Evolutionary conservation across 30 jellyfish, hydroid and myxozoan species (phyloP).

Genomic region (Aurelia sp.): DNA sequence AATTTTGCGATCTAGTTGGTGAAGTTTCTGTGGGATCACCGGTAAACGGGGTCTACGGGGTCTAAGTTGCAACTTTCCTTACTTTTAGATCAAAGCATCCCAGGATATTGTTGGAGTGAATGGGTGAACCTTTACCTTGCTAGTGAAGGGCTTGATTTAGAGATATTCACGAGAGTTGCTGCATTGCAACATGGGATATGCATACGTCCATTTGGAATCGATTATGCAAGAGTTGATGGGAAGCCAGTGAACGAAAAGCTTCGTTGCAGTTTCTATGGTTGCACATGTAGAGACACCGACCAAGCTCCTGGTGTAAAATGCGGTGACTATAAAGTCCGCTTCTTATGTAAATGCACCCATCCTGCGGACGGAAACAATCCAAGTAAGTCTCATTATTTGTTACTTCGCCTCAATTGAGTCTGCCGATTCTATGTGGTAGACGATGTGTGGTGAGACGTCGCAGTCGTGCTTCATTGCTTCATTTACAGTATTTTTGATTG

Average conservation of each 20-base stretch:
- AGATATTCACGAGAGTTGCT: conserved; percentile 44
- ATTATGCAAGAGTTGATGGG: conserved; percentile 66
- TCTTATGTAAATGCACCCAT: conserved; percentile 65
- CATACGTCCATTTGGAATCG: conserved; percentile 72
- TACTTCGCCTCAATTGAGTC: too few species aligned
- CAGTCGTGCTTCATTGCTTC: too few species aligned
- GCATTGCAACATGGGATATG: conserved; percentile 62
- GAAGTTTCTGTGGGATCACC: too few species aligned
- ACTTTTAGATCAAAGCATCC: background rate
- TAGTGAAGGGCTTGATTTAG: conserved; percentile 65
- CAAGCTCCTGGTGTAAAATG: conserved; percentile 72
- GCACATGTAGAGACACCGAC: conserved; percentile 50
- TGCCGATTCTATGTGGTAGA: too few species aligned
- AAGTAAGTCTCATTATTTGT: conserved; percentile 12
- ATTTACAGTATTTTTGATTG: too few species aligned
- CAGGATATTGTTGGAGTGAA: conserved; percentile 75
- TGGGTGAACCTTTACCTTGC: conserved; percentile 73
- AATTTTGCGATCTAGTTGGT: too few species aligned
- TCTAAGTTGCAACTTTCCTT: background rate
- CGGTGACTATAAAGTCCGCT: conserved; percentile 76
- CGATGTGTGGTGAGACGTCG: too few species aligned
- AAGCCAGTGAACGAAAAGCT: conserved; percentile 58
- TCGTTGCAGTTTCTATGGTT: conserved; percentile 67
- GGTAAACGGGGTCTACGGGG: too few species aligned
- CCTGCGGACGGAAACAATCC: background rate